These are phyloP conservation scores for Empidonax traillii DNA, from an alignment of 2,113 vertebrate genomes.

Conservation along the genomic window DNA sequence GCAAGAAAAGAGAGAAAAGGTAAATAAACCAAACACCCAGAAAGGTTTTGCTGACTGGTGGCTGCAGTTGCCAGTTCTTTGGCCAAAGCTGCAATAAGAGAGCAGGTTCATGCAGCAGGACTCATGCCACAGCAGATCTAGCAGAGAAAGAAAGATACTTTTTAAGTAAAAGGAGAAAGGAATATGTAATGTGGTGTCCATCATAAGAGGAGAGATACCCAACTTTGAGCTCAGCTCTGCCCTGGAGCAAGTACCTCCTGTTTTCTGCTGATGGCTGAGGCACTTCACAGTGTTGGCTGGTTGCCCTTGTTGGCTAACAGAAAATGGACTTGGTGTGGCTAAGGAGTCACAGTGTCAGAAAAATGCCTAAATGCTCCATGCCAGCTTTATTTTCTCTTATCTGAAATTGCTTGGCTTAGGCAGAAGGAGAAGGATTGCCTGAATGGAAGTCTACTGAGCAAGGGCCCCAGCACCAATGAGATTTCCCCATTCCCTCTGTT, in stretches of 20 bases:
- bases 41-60: background rate
- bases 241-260: background rate
- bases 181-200: background rate
- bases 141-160: background rate
- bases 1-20: background rate
- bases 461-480: background rate
- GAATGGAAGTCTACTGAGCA: background rate
- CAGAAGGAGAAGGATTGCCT: background rate
- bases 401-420: background rate
- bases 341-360: background rate
- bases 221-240: background rate
- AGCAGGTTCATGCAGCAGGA: background rate
- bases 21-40: background rate
- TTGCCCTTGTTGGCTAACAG: background rate
- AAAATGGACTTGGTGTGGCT: background rate
- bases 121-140: background rate
- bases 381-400: background rate
- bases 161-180: background rate
- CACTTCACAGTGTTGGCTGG: background rate
- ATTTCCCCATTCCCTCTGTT: background rate
- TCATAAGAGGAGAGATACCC: background rate
- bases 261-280: background rate
- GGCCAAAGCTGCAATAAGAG: background rate
- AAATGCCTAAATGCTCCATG: background rate
- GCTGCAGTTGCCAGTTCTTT: background rate